Percentiles rank a stretch among this genome's conserved stretches.
Evolutionary conservation across 2,797 vertebrate species (phyloP).

Genomic region (Gobionotothen gibberifrons): DNA sequence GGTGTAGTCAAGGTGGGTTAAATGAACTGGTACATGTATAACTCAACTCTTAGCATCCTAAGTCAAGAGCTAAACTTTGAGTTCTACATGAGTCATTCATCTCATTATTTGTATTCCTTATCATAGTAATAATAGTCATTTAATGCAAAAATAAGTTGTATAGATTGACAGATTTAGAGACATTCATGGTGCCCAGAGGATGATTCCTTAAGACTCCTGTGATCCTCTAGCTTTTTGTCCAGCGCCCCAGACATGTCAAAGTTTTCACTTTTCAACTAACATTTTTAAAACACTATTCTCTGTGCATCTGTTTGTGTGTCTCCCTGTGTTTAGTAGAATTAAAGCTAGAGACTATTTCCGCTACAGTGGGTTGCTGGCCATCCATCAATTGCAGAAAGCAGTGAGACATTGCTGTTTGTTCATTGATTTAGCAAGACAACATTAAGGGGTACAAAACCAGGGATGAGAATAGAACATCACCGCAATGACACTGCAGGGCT

Average conservation of each 20-base stretch:
- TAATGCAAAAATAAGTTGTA: too few relatives aligned
- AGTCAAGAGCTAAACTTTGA: not conserved
- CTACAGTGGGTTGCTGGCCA: conserved; percentile 21
- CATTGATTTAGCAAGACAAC: conserved; percentile 39
- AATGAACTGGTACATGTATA: not conserved
- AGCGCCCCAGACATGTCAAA: not conserved
- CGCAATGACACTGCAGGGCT: conserved; percentile 15
- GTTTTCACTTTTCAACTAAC: not conserved
- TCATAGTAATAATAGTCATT: too few relatives aligned
- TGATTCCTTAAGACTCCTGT: not conserved
- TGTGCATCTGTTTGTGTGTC: too few relatives aligned
- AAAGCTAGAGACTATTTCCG: conserved; percentile 2
- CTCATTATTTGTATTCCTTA: too few relatives aligned
- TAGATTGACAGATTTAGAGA: too few relatives aligned
- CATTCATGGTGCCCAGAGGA: not conserved
- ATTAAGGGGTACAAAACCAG: conserved; percentile 13
- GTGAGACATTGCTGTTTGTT: conserved; percentile 26
- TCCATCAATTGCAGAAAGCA: conserved; percentile 32
- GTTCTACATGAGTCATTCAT: not conserved
- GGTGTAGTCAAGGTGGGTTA: not conserved
- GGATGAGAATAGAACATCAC: conserved; percentile 18
- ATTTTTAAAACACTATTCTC: not conserved
- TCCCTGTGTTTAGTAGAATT: not conserved
- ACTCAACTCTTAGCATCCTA: not conserved
- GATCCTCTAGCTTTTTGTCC: not conserved